These are phyloP conservation scores for Rutilus rutilus DNA, from an alignment of 2,113 vertebrate genomes.

Conservation along the genomic window DNA sequence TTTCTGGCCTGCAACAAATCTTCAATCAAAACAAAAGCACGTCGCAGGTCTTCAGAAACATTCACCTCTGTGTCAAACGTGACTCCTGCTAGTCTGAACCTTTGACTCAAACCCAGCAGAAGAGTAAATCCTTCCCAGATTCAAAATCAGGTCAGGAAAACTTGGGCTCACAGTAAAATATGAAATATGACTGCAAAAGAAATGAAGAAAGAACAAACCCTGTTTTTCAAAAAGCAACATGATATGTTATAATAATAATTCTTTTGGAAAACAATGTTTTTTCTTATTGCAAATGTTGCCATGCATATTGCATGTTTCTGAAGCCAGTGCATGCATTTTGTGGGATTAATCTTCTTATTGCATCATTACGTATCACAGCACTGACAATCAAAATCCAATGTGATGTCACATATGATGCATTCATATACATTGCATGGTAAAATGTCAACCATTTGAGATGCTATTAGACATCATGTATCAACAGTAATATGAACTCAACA, in stretches of 20 bases:
- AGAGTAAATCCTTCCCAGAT: slow-evolving; percentile 36
- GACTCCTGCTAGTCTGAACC: slow-evolving; percentile 21
- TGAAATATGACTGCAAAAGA: not conserved
- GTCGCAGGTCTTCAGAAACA: slow-evolving; percentile 53
- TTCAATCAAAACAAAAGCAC: slow-evolving; percentile 59
- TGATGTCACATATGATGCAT: not conserved
- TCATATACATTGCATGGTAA: not conserved
- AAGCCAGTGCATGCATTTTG: not conserved
- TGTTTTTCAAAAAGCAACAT: not conserved
- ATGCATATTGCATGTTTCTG: not conserved
- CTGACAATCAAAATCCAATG: not conserved
- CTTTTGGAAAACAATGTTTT: not conserved
- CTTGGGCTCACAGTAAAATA: slow-evolving; percentile 2
- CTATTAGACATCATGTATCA: not conserved
- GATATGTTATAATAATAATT: not conserved
- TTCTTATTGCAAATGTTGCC: not conserved
- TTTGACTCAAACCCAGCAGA: slow-evolving; percentile 52
- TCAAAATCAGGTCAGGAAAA: slow-evolving; percentile 50
- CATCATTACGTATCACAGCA: not conserved
- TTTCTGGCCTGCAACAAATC: slow-evolving; percentile 55
- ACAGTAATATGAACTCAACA: not conserved
- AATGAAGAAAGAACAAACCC: not conserved
- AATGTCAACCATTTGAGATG: not conserved
- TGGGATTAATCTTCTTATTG: not conserved
- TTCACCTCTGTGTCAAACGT: slow-evolving; percentile 46